Evolutionary conservation across 2,113 vertebrate species (phyloP).

Genomic region (Marmota flaviventris): DNA sequence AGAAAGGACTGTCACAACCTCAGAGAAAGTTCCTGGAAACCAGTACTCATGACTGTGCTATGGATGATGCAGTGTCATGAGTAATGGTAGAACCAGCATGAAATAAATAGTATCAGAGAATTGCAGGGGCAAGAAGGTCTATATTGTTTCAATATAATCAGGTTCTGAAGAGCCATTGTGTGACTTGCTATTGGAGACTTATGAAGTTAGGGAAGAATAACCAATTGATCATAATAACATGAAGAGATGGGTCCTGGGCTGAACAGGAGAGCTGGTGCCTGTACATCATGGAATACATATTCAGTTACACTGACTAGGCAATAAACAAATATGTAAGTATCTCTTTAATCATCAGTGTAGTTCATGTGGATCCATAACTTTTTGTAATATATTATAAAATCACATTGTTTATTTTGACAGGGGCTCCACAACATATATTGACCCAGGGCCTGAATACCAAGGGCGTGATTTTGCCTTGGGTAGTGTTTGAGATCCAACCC

Average conservation of each 20-base stretch:
- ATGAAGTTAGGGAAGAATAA: not conserved
- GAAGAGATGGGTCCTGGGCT: not conserved
- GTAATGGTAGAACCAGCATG: not conserved
- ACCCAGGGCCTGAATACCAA: not conserved
- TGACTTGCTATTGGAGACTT: not conserved
- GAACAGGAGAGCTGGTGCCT: not conserved
- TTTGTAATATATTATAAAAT: not conserved
- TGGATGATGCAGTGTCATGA: not conserved
- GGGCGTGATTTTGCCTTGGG: not conserved
- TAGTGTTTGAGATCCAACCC: not conserved
- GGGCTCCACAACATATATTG: not conserved
- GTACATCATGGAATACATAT: too few relatives aligned
- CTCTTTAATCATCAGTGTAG: not conserved
- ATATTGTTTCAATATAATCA: not conserved
- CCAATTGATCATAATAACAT: not conserved
- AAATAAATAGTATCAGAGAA: not conserved
- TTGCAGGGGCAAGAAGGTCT: not conserved
- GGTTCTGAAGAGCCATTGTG: not conserved
- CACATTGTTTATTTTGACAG: not conserved
- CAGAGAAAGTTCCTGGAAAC: not conserved
- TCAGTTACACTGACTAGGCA: not conserved
- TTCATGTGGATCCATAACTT: not conserved
- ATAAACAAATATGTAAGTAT: not conserved
- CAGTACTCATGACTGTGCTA: rapidly evolving
- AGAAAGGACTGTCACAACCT: not conserved